phyloP scores from a whole-genome alignment of 2,888 invertebrate genomes.

The Polydrusus pterygomalis region DNA sequence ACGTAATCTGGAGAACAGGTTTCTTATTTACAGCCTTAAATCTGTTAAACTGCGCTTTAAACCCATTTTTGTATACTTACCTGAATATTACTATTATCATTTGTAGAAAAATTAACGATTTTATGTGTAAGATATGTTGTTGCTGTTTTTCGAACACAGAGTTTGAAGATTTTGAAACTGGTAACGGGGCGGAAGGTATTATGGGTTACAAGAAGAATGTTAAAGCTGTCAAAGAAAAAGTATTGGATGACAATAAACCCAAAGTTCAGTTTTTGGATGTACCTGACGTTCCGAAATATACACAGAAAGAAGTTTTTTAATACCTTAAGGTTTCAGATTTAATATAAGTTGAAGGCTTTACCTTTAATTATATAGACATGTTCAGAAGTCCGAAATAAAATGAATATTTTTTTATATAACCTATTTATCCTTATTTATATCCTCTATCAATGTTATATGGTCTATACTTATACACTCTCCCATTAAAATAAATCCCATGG shows the following conservation, averaged over 20 bases:
- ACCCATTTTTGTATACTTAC: slow-evolving; percentile 78
- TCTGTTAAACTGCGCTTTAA: slow-evolving; percentile 74
- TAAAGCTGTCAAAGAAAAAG: neutral
- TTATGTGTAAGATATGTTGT: slow-evolving; percentile 67
- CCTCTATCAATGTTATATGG: no score
- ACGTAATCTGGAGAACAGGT: slow-evolving; percentile 71
- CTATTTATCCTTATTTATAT: no score
- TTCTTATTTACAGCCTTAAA: slow-evolving; percentile 73
- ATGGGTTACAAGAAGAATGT: slow-evolving; percentile 25
- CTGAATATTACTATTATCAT: slow-evolving; percentile 73
- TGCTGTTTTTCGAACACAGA: slow-evolving; percentile 70
- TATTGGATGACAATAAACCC: slow-evolving; percentile 4
- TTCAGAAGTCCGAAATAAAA: no score
- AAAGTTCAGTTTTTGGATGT: slow-evolving; percentile 32
- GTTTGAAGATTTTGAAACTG: slow-evolving; percentile 69
- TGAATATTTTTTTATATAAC: no score
- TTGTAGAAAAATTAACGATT: slow-evolving; percentile 63
- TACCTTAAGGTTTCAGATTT: neutral
- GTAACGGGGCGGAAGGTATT: slow-evolving; percentile 36
- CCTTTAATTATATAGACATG: no score
- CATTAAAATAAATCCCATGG: no score
- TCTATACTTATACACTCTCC: no score
- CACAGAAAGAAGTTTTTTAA: slow-evolving; percentile 24
- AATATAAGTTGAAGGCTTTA: no score
- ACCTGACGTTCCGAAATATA: slow-evolving; percentile 32